Base-by-base conservation (phyloP, 2,113 vertebrate genomes). In the Actinemys pallida region DNA sequence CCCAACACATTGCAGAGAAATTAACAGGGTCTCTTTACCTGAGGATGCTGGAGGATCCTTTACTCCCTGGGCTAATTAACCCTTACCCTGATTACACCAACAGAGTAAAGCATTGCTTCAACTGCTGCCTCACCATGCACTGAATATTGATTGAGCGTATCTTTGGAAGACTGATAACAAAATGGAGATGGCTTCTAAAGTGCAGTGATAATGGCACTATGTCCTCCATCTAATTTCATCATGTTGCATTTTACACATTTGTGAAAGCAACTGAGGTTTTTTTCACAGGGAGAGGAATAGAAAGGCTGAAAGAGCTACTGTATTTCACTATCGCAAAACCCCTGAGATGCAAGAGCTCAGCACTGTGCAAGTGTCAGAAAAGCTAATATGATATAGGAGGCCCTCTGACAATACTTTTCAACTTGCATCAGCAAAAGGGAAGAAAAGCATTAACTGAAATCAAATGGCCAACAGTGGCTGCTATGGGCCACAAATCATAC, bases 211-310 rank as follows among this genome's bases (percentile, higher is more conserved):
- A 72, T 3, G 76, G 27, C 42, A 86, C 6, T 76, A 82, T 83
- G 85, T 29, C 78, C 84, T 54, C 31, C 17, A 17, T 19, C 22
- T 78, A 90, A 81, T 59, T 91, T 89, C 82, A 27, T 35, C 65
- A 78, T 39, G 13, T 56, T 2, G 2, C 12, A 14, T 92, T 92
- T 19, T 1, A 93, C 94, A 47, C 35, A 54, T 13, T 93, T 84
- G 81, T 0, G 52, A 89, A 95, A 95, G 94, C 59, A 97, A 95
- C 87, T 56, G 92, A 47, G 87, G 8, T 56, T 54, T 53, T 95
- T 84, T 75, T 75, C 84, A 90, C 59, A 90, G 93, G 92, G 10
- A 76, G 24, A 79, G 69, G 81, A 72, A n/a, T 83, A 11, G 7
- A 84, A 93, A 90, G 84, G 45, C 79, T 94, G 57, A 53, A 93